Evolutionary conservation across 2,797 vertebrate species (phyloP), one percentile per base, ranked within the genome.

Genomic region (Cottoperca gobio): DNA sequence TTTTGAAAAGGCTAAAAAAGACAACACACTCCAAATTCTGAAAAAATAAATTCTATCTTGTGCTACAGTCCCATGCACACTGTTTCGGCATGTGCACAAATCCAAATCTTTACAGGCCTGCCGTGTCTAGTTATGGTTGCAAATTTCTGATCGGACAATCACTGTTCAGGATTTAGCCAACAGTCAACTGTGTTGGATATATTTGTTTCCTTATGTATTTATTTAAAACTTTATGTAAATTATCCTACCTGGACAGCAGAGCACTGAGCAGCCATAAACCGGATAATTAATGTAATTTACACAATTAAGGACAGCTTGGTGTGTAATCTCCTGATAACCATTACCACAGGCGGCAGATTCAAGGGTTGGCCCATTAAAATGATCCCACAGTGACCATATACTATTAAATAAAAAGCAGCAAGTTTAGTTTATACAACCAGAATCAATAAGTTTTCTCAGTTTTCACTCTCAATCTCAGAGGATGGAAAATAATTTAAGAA

Each of bases 401-500:
- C 37, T 49, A 31, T n/a, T 31, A 16, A 24, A 39, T n/a, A 5
- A 35, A 70, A 35, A 58, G 26, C 24, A 62, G 2, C 3, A 53
- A 13, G 39, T 70, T 66, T 65, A 16, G n/a, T 45, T 46, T n/a
- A 63, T 66, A 19, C 43, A 45, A 42, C 16, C 33, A 53, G 24
- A 70, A 68, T 68, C 19, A 24, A 19, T 14, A 0, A 2, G 24
- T 42, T 33, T 58, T 57, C 23, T 23, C 23, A 9, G 8, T 49
- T 68, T 73, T 61, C 17, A 21, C n/a, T 45, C 52, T 79, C 52
- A 14, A 40, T 76, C 64, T 77, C 66, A 62, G 49, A 79, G 78
- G 46, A 82, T 64, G 59, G 64, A 79, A 87, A 87, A 89, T 78
- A 78, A 85, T 83, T 79, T 66, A 66, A 78, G 73, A 89, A 60